These are phyloP conservation scores for Crossaster papposus DNA, from an alignment of 53 echinoderm and acorn worm genomes.

Conservation along the genomic window DNA sequence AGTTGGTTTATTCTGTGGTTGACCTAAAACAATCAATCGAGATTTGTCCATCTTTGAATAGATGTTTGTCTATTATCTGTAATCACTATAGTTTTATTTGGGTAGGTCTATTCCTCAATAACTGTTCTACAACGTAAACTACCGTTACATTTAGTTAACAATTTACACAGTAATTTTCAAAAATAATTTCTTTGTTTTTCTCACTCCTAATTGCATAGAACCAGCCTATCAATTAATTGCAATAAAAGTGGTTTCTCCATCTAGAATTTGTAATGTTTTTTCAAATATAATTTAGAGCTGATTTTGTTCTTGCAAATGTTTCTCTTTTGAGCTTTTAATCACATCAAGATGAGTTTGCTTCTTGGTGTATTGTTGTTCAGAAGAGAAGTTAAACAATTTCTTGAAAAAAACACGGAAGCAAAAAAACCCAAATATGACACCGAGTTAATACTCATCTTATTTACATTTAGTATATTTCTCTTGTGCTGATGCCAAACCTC, in stretches of 20 bases:
- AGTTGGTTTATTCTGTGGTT: too few species aligned
- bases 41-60: too few species aligned
- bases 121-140: slow-evolving; percentile 4
- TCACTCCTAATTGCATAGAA: slow-evolving; percentile 54
- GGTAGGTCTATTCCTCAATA: not conserved
- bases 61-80: not conserved
- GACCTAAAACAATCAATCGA: too few species aligned
- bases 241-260: not conserved
- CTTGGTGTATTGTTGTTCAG: not conserved
- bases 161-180: slow-evolving; percentile 41
- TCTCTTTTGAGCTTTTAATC: not conserved
- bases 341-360: not conserved
- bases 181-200: slow-evolving; percentile 52
- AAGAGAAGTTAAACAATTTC: not conserved
- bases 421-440: slow-evolving; percentile 1
- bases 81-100: not conserved
- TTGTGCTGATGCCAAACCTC: not conserved
- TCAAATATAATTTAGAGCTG: not conserved
- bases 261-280: not conserved
- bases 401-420: slow-evolving; percentile 7
- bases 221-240: slow-evolving; percentile 58
- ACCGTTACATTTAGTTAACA: slow-evolving; percentile 5
- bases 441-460: slow-evolving; percentile 15
- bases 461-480: not conserved
- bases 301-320: not conserved